Conservation (phyloP, 2,113 vertebrate species). For the Onychostruthus taczanowskii region DNA sequence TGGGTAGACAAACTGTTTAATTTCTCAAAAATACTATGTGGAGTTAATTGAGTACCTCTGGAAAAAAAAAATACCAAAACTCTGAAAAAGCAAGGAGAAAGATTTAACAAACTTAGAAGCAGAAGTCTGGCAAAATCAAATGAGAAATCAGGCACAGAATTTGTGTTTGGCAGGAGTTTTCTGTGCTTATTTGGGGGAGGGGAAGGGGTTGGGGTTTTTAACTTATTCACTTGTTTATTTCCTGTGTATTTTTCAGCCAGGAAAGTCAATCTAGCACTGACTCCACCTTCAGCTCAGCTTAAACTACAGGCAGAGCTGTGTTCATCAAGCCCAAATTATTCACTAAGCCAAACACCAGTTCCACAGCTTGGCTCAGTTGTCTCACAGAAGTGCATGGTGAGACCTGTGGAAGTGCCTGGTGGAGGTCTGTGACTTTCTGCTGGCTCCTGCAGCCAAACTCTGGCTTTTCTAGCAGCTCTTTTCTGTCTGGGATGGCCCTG, state of each 20-base stretch:
- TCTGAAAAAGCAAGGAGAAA: neutral
- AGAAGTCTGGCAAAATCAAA: neutral
- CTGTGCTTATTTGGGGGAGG: neutral
- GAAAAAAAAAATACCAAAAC: neutral
- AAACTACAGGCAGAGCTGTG: rapidly evolving
- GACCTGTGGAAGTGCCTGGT: neutral
- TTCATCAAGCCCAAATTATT: neutral
- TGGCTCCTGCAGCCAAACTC: neutral
- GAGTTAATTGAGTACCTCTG: neutral
- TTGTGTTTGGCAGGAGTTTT: neutral
- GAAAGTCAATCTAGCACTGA: neutral
- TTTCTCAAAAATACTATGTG: neutral
- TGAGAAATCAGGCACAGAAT: neutral
- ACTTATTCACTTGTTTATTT: neutral
- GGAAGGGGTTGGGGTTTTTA: neutral
- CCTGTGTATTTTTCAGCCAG: neutral
- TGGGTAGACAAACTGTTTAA: neutral
- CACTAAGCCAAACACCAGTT: neutral
- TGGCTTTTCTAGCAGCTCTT: neutral
- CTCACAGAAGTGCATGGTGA: rapidly evolving
- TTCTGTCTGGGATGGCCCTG: neutral
- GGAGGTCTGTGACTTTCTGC: neutral
- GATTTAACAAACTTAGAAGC: neutral
- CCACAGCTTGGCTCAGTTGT: neutral
- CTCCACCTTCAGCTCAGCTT: neutral